Conservation (phyloP, 2,113 vertebrate genomes). For the Macheiramphus alcinus region DNA sequence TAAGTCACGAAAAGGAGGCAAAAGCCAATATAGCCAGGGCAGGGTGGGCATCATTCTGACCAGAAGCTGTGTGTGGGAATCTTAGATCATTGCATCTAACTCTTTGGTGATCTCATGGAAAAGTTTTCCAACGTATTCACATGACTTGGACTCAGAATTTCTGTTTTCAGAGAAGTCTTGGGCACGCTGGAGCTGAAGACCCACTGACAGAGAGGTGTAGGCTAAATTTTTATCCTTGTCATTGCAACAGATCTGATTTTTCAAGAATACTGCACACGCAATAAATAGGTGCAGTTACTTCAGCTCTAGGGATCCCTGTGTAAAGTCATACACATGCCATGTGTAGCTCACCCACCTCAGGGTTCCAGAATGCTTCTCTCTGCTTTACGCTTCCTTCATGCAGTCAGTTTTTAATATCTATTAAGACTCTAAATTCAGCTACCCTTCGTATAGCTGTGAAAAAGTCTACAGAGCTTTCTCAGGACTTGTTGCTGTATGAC, state of each 20-base stretch:
- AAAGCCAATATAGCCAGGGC: neutral
- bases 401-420: constrained; percentile 24
- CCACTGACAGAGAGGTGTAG: neutral
- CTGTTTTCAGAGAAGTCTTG: neutral
- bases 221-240: neutral
- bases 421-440: constrained; percentile 55
- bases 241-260: neutral
- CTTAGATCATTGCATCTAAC: neutral
- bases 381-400: constrained; percentile 30
- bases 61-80: neutral
- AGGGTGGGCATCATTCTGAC: neutral
- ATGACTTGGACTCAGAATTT: neutral
- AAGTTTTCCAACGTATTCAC: neutral
- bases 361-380: neutral
- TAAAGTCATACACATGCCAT: neutral
- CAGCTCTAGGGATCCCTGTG: neutral
- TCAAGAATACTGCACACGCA: neutral
- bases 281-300: neutral
- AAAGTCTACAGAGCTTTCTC: constrained; percentile 41
- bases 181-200: neutral
- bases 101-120: neutral
- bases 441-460: constrained; percentile 28
- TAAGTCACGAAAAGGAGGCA: neutral
- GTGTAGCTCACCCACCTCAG: neutral
- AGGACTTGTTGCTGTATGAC: neutral